A percentile compares a stretch with the other conserved stretches of the same genome.
These are phyloP conservation scores for cattle (Bos taurus) DNA, from an alignment of 2,113 vertebrate genomes.

Conservation along the genomic window DNA sequence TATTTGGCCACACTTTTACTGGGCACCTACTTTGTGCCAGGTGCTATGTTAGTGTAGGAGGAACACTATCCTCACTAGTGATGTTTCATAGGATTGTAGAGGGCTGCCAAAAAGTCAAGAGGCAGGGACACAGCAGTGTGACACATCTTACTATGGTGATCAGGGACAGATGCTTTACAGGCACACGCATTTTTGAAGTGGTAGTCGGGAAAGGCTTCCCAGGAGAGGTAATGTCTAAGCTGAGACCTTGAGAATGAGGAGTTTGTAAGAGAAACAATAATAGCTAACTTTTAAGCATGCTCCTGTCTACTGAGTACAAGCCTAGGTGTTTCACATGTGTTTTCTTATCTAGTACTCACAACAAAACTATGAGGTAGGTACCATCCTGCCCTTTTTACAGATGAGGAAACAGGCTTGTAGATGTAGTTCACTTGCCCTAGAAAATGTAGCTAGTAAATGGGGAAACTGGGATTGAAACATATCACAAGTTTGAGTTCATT, in stretches of 20 bases:
- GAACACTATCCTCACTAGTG: too few species aligned
- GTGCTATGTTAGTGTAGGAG: neutral
- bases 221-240: neutral
- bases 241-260: neutral
- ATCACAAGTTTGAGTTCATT: neutral
- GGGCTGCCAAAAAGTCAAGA: neutral
- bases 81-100: neutral
- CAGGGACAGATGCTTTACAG: neutral
- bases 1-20: neutral
- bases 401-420: neutral
- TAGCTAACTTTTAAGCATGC: neutral
- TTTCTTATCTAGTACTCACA: neutral
- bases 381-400: neutral
- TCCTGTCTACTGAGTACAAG: neutral
- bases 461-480: neutral
- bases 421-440: neutral
- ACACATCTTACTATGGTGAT: neutral
- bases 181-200: neutral
- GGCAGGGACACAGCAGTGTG: neutral
- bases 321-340: neutral
- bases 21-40: neutral
- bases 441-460: neutral
- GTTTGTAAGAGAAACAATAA: neutral
- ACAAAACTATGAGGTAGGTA: neutral
- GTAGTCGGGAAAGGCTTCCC: neutral